These are phyloP conservation scores for Barbus barbus DNA, from an alignment of 2,113 vertebrate genomes.

Conservation along the genomic window DNA sequence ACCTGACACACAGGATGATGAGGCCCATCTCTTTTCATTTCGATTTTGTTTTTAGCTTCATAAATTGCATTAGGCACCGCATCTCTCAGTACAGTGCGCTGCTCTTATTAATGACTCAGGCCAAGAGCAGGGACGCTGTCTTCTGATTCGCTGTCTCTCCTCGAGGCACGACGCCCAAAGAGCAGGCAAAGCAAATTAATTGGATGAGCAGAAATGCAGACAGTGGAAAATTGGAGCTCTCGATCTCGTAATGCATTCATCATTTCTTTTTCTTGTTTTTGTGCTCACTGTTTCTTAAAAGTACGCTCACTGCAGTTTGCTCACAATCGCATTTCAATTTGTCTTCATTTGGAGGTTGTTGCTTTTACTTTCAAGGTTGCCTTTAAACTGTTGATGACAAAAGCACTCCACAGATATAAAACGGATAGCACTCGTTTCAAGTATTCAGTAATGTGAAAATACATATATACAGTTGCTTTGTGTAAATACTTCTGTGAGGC, in stretches of 20 bases:
- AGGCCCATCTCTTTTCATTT: slow-evolving; percentile 37
- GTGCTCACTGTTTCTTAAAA: slow-evolving; percentile 31
- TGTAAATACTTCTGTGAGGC: neutral
- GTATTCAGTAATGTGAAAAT: neutral
- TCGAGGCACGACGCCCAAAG: slow-evolving; percentile 48
- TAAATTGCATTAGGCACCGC: slow-evolving; percentile 41
- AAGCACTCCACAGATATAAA: neutral
- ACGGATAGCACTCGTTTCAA: neutral
- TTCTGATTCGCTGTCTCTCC: slow-evolving; percentile 40
- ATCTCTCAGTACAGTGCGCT: slow-evolving; percentile 32
- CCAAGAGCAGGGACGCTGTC: slow-evolving; percentile 13
- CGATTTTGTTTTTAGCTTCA: slow-evolving; percentile 32
- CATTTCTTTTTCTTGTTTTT: slow-evolving; percentile 45
- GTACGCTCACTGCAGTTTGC: neutral
- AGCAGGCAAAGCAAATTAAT: slow-evolving; percentile 51
- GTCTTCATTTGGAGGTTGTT: slow-evolving; percentile 2
- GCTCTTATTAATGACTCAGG: slow-evolving; percentile 53
- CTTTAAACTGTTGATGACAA: slow-evolving; percentile 2
- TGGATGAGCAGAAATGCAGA: slow-evolving; percentile 58
- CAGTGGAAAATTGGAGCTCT: slow-evolving; percentile 58
- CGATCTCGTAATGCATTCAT: slow-evolving; percentile 43
- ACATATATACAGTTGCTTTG: neutral
- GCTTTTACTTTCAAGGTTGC: slow-evolving; percentile 2
- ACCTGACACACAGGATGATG: slow-evolving; percentile 23
- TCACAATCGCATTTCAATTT: slow-evolving; percentile 15